Evolutionary conservation across 2,888 invertebrate genomes (phyloP).

Genomic region (Agonum fuliginosum): DNA sequence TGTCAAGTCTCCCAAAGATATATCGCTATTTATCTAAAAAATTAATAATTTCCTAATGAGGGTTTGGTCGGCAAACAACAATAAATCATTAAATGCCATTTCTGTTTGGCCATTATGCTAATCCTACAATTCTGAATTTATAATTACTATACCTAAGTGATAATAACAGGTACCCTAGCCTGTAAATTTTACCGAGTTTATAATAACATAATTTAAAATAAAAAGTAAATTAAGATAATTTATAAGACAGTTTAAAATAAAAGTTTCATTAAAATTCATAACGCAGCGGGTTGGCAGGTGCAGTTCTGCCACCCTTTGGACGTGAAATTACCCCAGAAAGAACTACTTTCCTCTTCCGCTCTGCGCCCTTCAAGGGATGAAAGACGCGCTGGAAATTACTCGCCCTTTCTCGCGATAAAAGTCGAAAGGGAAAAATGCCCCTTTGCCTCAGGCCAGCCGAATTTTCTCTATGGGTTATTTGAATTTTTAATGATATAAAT

Average conservation of each 20-base stretch:
- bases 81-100: conserved; percentile 22
- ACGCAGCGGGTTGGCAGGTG: conserved; percentile 37
- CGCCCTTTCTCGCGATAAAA: conserved; percentile 29
- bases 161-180: conserved; percentile 19
- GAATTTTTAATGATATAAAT: conserved; percentile 39
- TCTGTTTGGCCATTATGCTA: conserved; percentile 14
- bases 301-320: conserved; percentile 5
- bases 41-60: conserved; percentile 22
- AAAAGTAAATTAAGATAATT: conserved; percentile 50
- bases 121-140: conserved; percentile 32
- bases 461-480: conserved; percentile 30
- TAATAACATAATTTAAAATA: conserved; percentile 43
- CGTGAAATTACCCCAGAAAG: conserved; percentile 16
- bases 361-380: conserved; percentile 1
- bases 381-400: conserved; percentile 27
- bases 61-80: conserved; percentile 3
- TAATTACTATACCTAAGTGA: conserved; percentile 35
- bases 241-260: conserved; percentile 47
- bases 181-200: conserved; percentile 5
- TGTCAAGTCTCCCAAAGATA: neutral
- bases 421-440: conserved; percentile 15
- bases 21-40: conserved; percentile 18
- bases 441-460: conserved; percentile 10
- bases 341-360: conserved; percentile 31
- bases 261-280: conserved; percentile 52